Evolutionary conservation across 2,888 invertebrate species (phyloP).

Genomic region (Unio delphinus): DNA sequence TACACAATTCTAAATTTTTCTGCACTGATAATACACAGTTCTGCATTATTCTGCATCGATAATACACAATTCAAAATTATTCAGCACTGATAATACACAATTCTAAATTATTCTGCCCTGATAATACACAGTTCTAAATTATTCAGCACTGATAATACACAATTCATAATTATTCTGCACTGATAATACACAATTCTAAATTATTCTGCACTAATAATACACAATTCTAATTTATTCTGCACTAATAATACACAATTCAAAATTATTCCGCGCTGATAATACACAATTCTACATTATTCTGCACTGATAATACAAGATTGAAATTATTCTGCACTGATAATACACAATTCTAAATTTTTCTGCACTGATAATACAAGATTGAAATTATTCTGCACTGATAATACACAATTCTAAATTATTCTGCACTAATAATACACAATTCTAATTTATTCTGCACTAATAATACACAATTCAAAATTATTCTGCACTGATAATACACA

Average conservation of each 20-base stretch:
- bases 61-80: no score
- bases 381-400: slow-evolving; percentile 77
- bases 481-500: slow-evolving; percentile 77
- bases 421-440: not conserved
- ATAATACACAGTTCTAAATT: slow-evolving; percentile 64
- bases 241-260: not conserved
- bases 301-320: not conserved
- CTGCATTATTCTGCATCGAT: no score
- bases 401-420: not conserved
- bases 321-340: slow-evolving; percentile 77
- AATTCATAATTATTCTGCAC: slow-evolving; percentile 74
- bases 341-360: not conserved
- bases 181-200: slow-evolving; percentile 69
- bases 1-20: no score
- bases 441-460: slow-evolving; percentile 76
- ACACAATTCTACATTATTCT: not conserved
- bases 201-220: slow-evolving; percentile 77
- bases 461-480: slow-evolving; percentile 48
- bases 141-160: not conserved
- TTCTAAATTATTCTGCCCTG: slow-evolving; percentile 61
- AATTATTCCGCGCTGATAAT: slow-evolving; percentile 75
- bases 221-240: not conserved
- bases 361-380: not conserved
- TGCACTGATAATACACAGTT: no score
- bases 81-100: no score